Evolutionary conservation across 2,888 invertebrate genomes (phyloP).

Genomic region (Phania funesta): DNA sequence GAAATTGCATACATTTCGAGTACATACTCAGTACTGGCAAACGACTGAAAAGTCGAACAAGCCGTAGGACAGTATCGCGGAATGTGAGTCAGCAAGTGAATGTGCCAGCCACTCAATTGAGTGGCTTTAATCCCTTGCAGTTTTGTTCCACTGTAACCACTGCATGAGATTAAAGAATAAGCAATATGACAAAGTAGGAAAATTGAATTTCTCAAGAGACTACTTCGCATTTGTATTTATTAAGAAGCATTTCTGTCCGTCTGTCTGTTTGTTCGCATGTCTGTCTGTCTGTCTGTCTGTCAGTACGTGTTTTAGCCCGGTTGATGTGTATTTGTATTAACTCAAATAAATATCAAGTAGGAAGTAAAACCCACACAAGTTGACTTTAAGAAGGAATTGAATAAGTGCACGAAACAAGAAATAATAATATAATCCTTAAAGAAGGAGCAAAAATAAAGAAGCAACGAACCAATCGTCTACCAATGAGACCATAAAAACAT

Average conservation of each 20-base stretch:
- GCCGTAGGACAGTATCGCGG: background rate
- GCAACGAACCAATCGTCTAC: slow-evolving; percentile 55
- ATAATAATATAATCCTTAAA: slow-evolving; percentile 68
- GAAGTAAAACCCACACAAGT: slow-evolving; percentile 61
- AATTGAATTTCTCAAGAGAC: slow-evolving; percentile 66
- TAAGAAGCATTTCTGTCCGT: slow-evolving; percentile 10
- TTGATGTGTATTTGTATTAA: slow-evolving; percentile 41
- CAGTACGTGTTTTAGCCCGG: background rate
- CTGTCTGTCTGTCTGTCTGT: background rate
- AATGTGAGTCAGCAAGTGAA: background rate
- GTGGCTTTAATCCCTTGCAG: background rate
- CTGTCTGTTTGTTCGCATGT: background rate
- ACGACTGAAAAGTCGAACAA: background rate
- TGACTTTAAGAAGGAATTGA: slow-evolving; percentile 60
- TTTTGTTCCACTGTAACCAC: slow-evolving; percentile 13
- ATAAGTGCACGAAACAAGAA: slow-evolving; percentile 66
- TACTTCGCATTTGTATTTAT: slow-evolving; percentile 35
- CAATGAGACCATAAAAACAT: slow-evolving; percentile 57
- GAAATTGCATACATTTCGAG: background rate
- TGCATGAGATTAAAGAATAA: slow-evolving; percentile 29
- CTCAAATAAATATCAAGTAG: slow-evolving; percentile 53
- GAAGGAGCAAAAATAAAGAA: slow-evolving; percentile 40
- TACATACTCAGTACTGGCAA: background rate
- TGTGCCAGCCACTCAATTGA: background rate
- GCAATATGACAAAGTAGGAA: slow-evolving; percentile 51